A percentile compares a stretch with the other conserved stretches of the same genome.
Evolutionary conservation across 2,888 invertebrate species (phyloP).

Genomic region (Agrotis clavis): DNA sequence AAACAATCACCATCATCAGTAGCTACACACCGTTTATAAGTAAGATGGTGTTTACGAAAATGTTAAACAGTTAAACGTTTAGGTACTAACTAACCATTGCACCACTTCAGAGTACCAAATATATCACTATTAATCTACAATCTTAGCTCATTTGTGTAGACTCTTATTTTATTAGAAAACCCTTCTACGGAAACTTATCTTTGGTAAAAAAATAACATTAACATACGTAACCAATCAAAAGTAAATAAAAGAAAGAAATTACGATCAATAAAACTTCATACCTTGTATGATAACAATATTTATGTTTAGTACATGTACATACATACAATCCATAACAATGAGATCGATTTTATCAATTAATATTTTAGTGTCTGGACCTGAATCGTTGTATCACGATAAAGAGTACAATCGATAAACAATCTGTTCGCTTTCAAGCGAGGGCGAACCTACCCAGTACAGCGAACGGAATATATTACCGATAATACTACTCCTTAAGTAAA

Average conservation of each 20-base stretch:
- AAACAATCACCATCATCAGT: conserved; percentile 24
- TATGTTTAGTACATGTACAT: conserved; percentile 83
- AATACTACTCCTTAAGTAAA: conserved; percentile 54
- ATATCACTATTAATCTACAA: conserved; percentile 77
- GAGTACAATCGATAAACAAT: conserved; percentile 63
- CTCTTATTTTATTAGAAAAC: conserved; percentile 71
- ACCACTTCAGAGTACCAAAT: conserved; percentile 85
- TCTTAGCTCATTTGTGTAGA: conserved; percentile 73
- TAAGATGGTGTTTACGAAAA: conserved; percentile 61
- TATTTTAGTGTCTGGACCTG: conserved; percentile 81
- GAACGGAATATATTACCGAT: conserved; percentile 63
- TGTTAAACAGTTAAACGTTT: conserved; percentile 76
- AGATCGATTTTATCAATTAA: conserved; percentile 88
- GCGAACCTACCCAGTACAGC: conserved; percentile 42
- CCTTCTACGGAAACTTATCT: conserved; percentile 86
- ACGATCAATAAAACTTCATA: conserved; percentile 85
- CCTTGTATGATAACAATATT: conserved; percentile 91
- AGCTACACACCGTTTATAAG: conserved; percentile 37
- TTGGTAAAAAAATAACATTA: conserved; percentile 86
- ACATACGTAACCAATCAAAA: conserved; percentile 80
- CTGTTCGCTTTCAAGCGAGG: conserved; percentile 45
- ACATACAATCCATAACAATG: conserved; percentile 88
- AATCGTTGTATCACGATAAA: conserved; percentile 82
- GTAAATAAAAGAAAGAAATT: conserved; percentile 74
- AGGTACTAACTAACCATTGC: conserved; percentile 86